phyloP scores from a whole-genome alignment of 2,797 vertebrate species.

The Phataginus tricuspis region DNA sequence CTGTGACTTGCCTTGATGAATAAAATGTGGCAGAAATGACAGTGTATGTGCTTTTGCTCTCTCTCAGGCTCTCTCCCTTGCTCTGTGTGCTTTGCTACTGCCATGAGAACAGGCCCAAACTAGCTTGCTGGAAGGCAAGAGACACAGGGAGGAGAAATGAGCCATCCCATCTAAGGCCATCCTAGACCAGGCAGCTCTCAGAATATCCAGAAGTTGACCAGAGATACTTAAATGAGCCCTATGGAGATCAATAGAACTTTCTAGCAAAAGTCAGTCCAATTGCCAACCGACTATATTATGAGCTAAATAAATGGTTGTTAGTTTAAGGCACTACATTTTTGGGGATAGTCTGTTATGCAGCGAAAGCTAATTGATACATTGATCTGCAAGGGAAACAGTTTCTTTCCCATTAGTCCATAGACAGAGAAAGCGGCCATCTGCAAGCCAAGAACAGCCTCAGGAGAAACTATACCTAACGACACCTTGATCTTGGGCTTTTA shows the following conservation, averaged over 20 bases:
- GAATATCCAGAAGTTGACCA: neutral
- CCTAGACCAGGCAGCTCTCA: neutral
- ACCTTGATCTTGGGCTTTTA: neutral
- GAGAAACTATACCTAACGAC: neutral
- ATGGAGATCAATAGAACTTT: neutral
- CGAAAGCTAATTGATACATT: neutral
- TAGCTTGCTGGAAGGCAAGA: neutral
- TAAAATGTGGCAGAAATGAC: neutral
- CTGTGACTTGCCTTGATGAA: neutral
- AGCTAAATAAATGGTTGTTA: neutral
- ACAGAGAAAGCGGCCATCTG: neutral
- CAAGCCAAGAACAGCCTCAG: neutral
- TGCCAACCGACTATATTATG: neutral
- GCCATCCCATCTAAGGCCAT: neutral
- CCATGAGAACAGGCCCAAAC: neutral
- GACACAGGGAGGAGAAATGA: neutral
- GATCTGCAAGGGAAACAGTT: neutral
- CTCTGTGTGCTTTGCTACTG: neutral
- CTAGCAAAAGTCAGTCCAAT: neutral
- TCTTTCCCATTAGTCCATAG: neutral
- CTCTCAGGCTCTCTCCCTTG: neutral
- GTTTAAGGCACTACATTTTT: neutral
- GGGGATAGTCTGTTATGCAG: neutral
- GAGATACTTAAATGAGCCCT: neutral
- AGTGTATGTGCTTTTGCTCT: neutral